A percentile compares a stretch with the other conserved stretches of the same genome.
phyloP scores from a whole-genome alignment of 1,140 invertebrate genomes.

The Paraescarpia echinospica region DNA sequence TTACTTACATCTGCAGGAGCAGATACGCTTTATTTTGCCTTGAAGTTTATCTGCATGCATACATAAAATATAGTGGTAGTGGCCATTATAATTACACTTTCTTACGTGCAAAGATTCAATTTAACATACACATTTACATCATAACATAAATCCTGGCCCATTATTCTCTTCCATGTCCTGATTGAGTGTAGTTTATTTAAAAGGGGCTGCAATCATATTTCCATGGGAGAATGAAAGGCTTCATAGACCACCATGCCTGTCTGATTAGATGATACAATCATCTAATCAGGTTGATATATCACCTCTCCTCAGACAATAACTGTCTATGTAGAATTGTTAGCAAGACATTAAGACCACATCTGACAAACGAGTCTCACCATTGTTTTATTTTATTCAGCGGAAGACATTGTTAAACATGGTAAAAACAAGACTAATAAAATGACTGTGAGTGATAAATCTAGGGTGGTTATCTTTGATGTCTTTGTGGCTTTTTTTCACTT shows the following conservation, averaged over 20 bases:
- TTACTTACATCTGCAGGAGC: not conserved
- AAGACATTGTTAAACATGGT: no score
- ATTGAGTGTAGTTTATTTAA: not conserved
- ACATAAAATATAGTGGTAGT: not conserved
- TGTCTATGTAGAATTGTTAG: not conserved
- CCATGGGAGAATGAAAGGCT: not conserved
- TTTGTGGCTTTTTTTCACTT: no score
- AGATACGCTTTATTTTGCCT: not conserved
- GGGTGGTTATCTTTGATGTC: no score
- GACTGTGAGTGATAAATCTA: no score
- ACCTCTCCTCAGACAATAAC: not conserved
- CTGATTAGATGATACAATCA: not conserved
- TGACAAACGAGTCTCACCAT: no score
- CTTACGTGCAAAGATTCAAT: not conserved
- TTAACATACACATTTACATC: not conserved
- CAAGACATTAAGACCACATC: not conserved
- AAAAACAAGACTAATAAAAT: no score
- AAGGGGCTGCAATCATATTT: not conserved
- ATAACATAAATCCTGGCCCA: not conserved
- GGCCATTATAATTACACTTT: not conserved
- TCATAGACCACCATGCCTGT: not conserved
- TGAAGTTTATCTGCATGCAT: not conserved
- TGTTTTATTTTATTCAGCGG: no score
- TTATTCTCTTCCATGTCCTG: not conserved
- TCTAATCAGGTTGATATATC: no score